These are phyloP conservation scores for Bombycilla garrulus DNA, from an alignment of 2,113 vertebrate species.

Conservation along the genomic window DNA sequence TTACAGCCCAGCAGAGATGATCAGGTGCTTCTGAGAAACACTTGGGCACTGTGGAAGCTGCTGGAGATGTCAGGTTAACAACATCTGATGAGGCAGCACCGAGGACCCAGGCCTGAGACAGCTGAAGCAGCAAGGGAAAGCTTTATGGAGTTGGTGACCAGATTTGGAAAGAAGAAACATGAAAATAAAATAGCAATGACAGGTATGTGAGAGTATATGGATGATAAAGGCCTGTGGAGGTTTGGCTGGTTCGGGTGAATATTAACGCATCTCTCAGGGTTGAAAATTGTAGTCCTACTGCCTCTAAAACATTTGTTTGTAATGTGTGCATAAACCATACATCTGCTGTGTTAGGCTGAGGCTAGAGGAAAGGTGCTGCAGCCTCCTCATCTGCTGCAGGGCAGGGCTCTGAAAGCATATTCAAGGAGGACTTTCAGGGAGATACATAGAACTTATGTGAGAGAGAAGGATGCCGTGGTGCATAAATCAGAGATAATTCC, in stretches of 20 bases:
- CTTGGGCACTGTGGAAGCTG: neutral
- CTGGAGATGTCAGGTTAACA: neutral
- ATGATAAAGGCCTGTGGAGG: neutral
- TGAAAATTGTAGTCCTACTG: neutral
- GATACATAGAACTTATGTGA: accelerated
- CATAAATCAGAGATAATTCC: neutral
- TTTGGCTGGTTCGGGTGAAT: neutral
- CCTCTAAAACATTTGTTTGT: neutral
- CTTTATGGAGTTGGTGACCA: neutral
- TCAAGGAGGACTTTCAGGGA: neutral
- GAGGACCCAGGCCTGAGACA: neutral
- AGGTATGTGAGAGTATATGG: neutral
- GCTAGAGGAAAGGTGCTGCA: neutral
- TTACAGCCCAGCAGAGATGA: neutral
- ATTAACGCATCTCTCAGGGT: accelerated
- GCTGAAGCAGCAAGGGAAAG: neutral
- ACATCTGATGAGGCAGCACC: neutral
- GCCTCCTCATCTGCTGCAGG: neutral
- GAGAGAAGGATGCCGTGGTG: neutral
- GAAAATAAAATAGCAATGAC: neutral
- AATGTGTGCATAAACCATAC: neutral
- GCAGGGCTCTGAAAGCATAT: neutral
- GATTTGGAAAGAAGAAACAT: neutral
- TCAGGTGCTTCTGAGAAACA: neutral
- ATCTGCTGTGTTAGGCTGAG: neutral